Percentiles rank a stretch among this genome's conserved stretches.
Evolutionary conservation across 1,140 invertebrate genomes (phyloP).

Genomic region (Neodiprion pinetum): DNA sequence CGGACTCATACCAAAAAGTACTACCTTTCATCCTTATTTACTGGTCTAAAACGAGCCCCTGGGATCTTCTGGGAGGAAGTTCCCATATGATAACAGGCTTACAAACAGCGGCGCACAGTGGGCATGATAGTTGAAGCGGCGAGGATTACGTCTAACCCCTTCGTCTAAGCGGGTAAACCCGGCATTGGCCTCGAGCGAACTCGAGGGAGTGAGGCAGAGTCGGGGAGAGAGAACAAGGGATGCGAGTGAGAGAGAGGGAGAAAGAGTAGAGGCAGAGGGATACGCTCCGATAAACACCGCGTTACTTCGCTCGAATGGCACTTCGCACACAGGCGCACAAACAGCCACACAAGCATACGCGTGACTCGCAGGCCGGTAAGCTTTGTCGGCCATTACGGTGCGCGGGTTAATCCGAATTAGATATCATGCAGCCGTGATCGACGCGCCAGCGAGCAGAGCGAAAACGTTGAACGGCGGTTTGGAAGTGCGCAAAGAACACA

Average conservation of each 20-base stretch:
- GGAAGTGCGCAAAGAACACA: too few species aligned
- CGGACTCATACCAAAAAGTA: too few species aligned
- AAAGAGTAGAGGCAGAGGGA: slow-evolving; percentile 36
- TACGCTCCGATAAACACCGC: slow-evolving; percentile 55
- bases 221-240: slow-evolving; percentile 15
- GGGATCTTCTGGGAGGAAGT: background rate
- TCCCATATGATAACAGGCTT: slow-evolving; percentile 29
- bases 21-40: too few species aligned
- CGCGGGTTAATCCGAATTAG: slow-evolving; percentile 38
- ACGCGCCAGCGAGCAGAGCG: too few species aligned
- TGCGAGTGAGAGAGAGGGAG: slow-evolving; percentile 22
- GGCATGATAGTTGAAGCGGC: slow-evolving; percentile 40
- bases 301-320: slow-evolving; percentile 49
- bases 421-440: slow-evolving; percentile 5
- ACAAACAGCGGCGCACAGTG: slow-evolving; percentile 32
- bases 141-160: slow-evolving; percentile 45
- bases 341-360: slow-evolving; percentile 27
- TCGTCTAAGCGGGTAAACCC: slow-evolving; percentile 42
- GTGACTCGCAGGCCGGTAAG: slow-evolving; percentile 27
- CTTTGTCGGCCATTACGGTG: slow-evolving; percentile 33
- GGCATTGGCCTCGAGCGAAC: slow-evolving; percentile 19
- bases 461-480: too few species aligned
- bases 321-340: slow-evolving; percentile 30
- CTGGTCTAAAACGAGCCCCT: too few species aligned
- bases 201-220: slow-evolving; percentile 4